These are phyloP conservation scores for Heliconius erato DNA, from an alignment of 2,888 invertebrate species.

Conservation along the genomic window DNA sequence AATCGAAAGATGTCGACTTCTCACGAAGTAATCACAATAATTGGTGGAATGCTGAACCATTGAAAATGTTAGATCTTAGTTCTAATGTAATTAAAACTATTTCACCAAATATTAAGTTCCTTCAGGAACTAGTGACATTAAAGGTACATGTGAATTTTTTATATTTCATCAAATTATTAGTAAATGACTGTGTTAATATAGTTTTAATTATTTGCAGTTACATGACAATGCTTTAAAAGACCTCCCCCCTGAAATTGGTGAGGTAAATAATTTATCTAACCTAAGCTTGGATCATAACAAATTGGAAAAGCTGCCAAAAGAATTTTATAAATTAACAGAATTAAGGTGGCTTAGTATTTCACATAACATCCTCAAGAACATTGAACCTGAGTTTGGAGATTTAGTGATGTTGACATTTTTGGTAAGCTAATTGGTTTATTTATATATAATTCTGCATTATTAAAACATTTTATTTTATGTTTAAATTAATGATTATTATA, in stretches of 20 bases:
- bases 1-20: slow-evolving; percentile 87
- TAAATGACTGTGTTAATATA: background rate
- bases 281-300: slow-evolving; percentile 90
- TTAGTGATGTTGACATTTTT: slow-evolving; percentile 89
- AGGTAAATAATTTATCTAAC: slow-evolving; percentile 88
- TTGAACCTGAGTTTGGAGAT: slow-evolving; percentile 91
- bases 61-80: slow-evolving; percentile 92
- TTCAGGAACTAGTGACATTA: slow-evolving; percentile 89
- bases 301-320: slow-evolving; percentile 86
- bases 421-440: slow-evolving; percentile 60
- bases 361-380: slow-evolving; percentile 89
- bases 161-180: no score
- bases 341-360: slow-evolving; percentile 90
- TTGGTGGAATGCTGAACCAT: slow-evolving; percentile 94
- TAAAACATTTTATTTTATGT: background rate
- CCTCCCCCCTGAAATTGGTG: slow-evolving; percentile 91
- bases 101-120: slow-evolving; percentile 87
- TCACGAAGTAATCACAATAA: slow-evolving; percentile 84
- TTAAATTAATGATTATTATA: background rate
- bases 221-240: slow-evolving; percentile 92
- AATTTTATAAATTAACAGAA: slow-evolving; percentile 89
- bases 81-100: slow-evolving; percentile 89
- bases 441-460: background rate
- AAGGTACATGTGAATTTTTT: no score
- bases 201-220: slow-evolving; percentile 83